Conservation (phyloP, 2,797 vertebrate species). For the Iguana delicatissima region DNA sequence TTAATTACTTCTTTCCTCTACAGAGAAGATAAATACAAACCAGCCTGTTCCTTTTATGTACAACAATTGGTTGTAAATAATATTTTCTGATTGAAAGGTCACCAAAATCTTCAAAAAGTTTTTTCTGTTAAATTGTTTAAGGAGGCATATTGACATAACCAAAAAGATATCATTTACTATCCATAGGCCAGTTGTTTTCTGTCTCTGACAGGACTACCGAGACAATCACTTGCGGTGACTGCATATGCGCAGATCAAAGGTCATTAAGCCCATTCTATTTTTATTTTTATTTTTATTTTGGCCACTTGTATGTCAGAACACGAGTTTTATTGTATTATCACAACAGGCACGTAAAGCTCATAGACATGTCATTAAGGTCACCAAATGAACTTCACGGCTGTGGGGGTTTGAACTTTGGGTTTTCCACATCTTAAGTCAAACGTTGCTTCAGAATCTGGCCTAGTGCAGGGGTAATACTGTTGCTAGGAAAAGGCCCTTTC, state of each 20-base stretch:
- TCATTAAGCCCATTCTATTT: neutral
- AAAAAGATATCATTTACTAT: neutral
- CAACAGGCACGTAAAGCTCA: neutral
- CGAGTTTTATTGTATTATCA: neutral
- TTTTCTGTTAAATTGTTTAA: neutral
- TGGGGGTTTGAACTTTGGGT: neutral
- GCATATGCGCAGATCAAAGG: neutral
- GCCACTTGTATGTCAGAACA: neutral
- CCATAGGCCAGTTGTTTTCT: neutral
- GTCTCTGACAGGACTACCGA: neutral
- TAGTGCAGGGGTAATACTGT: neutral
- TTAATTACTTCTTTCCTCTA: too few species aligned
- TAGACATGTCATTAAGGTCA: neutral
- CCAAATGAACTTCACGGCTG: neutral
- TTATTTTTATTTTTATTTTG: neutral
- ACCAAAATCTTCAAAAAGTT: neutral
- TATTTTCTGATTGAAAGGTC: neutral
- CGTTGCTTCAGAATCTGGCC: slow-evolving; percentile 3
- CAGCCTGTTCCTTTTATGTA: neutral
- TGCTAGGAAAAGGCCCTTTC: neutral
- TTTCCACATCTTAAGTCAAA: neutral
- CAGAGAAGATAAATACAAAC: neutral
- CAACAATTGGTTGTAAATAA: neutral
- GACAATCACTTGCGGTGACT: neutral
- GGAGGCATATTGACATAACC: neutral